Percentiles rank a stretch among this genome's conserved stretches.
Evolutionary conservation across 2,113 vertebrate species (phyloP).

Genomic region (Myodes glareolus): DNA sequence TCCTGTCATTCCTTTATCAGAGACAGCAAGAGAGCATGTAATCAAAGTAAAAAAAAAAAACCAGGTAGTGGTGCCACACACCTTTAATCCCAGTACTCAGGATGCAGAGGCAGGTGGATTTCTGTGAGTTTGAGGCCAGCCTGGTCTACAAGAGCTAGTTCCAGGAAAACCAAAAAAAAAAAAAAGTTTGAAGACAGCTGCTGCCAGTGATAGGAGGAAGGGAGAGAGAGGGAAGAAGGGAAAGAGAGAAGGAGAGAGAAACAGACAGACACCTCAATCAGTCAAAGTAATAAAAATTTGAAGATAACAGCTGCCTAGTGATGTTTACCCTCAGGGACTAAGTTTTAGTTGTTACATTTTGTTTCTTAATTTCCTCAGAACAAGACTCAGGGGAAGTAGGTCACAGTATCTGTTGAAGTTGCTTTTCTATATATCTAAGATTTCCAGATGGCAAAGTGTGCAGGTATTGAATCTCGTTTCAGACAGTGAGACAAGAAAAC

Average conservation of each 20-base stretch:
- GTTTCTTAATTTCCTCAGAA: neutral
- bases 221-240: no score
- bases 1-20: neutral
- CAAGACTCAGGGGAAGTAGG: conserved; percentile 7
- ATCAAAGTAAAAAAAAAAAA: neutral
- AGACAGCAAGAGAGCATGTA: neutral
- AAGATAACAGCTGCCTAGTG: neutral
- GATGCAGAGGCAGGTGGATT: no score
- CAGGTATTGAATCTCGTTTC: neutral
- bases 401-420: neutral
- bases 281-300: neutral
- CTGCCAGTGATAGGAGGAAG: neutral
- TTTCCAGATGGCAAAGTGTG: neutral
- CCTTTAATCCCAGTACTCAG: no score
- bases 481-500: neutral
- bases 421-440: neutral
- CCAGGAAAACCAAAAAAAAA: no score
- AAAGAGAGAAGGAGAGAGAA: no score
- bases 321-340: neutral
- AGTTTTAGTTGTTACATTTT: neutral
- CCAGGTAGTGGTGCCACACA: no score
- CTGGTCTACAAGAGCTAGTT: no score
- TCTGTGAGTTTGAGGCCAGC: no score
- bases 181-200: neutral
- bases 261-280: neutral